These are phyloP conservation scores for Drosophila peninsularis DNA, from an alignment of 2,888 invertebrate genomes.

Conservation along the genomic window DNA sequence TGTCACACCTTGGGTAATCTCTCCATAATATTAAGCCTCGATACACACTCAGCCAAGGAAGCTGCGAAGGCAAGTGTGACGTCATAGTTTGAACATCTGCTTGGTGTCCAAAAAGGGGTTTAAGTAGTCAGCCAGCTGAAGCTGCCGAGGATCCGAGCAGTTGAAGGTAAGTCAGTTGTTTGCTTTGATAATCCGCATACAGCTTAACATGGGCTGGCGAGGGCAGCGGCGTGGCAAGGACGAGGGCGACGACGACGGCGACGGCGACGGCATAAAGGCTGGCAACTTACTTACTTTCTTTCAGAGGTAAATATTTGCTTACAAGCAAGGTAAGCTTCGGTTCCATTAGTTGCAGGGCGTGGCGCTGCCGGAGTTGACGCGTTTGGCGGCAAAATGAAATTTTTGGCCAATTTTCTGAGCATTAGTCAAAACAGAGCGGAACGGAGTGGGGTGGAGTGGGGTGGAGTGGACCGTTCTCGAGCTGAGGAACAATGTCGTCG, in stretches of 20 bases:
- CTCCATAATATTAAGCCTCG: neutral
- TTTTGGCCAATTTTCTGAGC: conserved; percentile 74
- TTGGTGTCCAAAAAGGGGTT: conserved; percentile 12
- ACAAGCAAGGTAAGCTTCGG: conserved; percentile 77
- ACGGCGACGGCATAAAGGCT: conserved; percentile 20
- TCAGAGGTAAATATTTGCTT: conserved; percentile 73
- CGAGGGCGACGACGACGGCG: conserved; percentile 4
- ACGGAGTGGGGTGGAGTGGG: neutral
- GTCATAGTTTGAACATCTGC: conserved; percentile 6
- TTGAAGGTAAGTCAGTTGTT: conserved; percentile 53
- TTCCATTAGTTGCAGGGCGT: conserved; percentile 69
- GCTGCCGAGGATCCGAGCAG: conserved; percentile 15
- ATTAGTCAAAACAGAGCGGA: conserved; percentile 53
- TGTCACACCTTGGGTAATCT: neutral
- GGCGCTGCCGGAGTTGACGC: conserved; percentile 37
- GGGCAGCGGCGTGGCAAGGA: neutral
- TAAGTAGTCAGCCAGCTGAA: neutral
- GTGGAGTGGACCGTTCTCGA: neutral
- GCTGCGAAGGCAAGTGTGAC: neutral
- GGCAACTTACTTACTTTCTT: conserved; percentile 69
- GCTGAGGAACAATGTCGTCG: neutral
- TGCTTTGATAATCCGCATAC: conserved; percentile 76
- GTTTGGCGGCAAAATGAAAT: conserved; percentile 63
- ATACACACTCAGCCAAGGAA: neutral
- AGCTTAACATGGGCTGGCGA: conserved; percentile 55